These are phyloP conservation scores for Rhorus exstirpatorius DNA, from an alignment of 2,888 invertebrate genomes.

Conservation along the genomic window DNA sequence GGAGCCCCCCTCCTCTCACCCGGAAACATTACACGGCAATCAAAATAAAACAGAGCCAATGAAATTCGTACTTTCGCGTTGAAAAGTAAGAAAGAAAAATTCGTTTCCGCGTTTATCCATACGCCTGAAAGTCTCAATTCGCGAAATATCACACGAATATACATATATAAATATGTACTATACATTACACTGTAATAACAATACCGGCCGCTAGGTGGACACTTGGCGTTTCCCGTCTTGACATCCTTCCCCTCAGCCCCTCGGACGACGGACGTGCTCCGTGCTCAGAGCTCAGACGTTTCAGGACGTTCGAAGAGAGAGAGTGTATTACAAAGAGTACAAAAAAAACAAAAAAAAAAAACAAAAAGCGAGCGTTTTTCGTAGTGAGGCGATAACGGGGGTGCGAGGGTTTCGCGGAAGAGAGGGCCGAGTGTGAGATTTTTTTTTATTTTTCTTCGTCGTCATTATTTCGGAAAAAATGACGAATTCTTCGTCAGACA, in stretches of 20 bases:
- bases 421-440: not conserved
- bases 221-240: not conserved
- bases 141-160: too few relatives aligned
- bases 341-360: constrained; percentile 26
- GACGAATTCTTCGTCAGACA: constrained; percentile 67
- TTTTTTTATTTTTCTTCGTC: not conserved
- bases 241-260: not conserved
- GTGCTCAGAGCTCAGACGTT: constrained; percentile 13
- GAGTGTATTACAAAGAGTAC: constrained; percentile 5
- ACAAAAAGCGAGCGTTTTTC: not conserved
- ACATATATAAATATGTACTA: too few relatives aligned
- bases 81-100: too few relatives aligned
- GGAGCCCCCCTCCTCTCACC: too few relatives aligned
- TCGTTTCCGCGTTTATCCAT: too few relatives aligned
- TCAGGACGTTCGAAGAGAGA: constrained; percentile 55
- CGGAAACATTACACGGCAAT: too few relatives aligned
- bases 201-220: constrained; percentile 24
- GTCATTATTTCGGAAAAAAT: constrained; percentile 39
- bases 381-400: constrained; percentile 7
- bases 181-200: not conserved
- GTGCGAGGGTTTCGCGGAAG: constrained; percentile 11
- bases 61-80: too few relatives aligned
- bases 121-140: too few relatives aligned
- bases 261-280: not conserved
- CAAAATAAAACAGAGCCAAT: too few relatives aligned